phyloP scores from a whole-genome alignment of 2,113 vertebrate genomes.

The Cricetomys ansorgei region DNA sequence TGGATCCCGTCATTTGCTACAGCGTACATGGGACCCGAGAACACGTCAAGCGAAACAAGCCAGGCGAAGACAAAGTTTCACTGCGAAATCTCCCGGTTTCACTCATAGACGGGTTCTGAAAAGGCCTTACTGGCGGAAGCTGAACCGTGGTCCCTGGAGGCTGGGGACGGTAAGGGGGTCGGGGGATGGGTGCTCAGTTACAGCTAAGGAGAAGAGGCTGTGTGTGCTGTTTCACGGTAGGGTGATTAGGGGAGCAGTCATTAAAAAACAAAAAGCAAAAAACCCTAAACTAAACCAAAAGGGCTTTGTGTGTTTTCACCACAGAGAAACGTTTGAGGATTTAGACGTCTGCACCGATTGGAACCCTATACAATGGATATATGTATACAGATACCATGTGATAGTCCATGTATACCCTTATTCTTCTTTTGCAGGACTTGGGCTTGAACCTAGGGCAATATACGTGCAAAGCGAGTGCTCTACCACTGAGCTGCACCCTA shows the following conservation, averaged over 20 bases:
- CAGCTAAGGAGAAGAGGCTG: background rate
- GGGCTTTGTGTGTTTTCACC: background rate
- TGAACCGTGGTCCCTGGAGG: background rate
- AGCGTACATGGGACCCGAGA: background rate
- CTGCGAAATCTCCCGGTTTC: no score
- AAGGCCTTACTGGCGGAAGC: background rate
- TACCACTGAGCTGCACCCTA: background rate
- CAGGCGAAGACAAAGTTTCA: background rate
- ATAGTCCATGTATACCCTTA: background rate
- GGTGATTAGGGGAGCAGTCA: background rate
- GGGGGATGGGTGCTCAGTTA: background rate
- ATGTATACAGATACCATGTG: background rate
- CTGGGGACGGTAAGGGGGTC: background rate
- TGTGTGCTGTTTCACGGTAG: background rate
- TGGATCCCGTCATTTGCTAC: background rate
- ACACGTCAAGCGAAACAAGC: background rate
- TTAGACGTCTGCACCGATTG: background rate
- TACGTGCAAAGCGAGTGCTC: background rate
- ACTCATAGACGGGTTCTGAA: background rate
- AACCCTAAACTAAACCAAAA: background rate
- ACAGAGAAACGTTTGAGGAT: background rate
- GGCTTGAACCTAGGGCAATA: background rate
- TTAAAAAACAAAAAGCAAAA: background rate
- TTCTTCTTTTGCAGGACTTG: background rate
- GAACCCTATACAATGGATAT: background rate